Conservation (phyloP, 2,888 invertebrate species). For the Macaria liturata region DNA sequence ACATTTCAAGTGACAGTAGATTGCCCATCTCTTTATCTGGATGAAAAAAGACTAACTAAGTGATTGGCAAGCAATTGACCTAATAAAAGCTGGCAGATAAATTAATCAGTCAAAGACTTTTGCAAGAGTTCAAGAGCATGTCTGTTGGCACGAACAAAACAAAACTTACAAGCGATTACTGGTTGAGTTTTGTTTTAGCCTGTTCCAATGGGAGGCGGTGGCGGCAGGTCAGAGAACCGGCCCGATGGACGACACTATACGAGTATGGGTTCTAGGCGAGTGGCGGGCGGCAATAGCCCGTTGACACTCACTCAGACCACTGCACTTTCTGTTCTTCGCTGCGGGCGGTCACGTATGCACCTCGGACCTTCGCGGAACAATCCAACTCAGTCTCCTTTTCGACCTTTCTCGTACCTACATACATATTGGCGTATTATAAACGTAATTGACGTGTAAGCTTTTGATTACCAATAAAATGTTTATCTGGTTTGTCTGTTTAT, state of each 20-base stretch:
- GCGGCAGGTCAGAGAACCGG: constrained; percentile 36
- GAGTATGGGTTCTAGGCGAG: constrained; percentile 19
- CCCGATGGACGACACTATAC: constrained; percentile 27
- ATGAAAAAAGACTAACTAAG: not conserved
- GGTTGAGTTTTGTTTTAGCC: constrained; percentile 18
- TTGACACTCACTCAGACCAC: constrained; percentile 16
- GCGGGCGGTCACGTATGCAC: constrained; percentile 48
- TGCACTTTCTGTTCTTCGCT: constrained; percentile 45
- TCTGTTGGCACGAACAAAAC: constrained; percentile 26
- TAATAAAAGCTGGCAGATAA: constrained; percentile 27
- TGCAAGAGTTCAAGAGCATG: constrained; percentile 36
- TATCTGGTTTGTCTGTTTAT: too few species aligned
- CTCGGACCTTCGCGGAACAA: constrained; percentile 38
- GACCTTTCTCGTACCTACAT: not conserved
- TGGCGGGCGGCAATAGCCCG: not conserved
- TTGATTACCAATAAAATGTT: too few species aligned
- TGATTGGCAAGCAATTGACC: constrained; percentile 8
- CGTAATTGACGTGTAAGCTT: too few species aligned
- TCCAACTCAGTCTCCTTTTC: constrained; percentile 20
- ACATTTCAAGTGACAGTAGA: constrained; percentile 19
- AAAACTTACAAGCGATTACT: constrained; percentile 7
- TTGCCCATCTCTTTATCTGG: not conserved
- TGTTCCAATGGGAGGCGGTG: constrained; percentile 35
- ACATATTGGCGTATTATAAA: too few species aligned
- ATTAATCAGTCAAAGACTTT: constrained; percentile 34